Evolutionary conservation across 2,888 invertebrate genomes (phyloP).

Genomic region (Macropis europaea): DNA sequence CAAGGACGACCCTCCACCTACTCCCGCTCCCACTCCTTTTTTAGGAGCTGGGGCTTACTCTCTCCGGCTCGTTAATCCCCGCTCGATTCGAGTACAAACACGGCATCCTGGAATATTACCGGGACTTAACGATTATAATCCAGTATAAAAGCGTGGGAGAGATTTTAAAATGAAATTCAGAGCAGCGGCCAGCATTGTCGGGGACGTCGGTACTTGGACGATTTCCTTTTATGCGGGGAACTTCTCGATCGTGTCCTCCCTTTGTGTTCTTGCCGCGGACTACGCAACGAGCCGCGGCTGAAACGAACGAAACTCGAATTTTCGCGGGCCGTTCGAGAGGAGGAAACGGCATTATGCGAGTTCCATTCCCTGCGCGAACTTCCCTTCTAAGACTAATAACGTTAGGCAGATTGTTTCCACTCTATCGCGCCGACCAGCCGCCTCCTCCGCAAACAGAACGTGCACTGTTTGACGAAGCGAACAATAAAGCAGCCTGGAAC

Average conservation of each 20-base stretch:
- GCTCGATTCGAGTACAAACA: conserved; percentile 28
- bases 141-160: neutral
- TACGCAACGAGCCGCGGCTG: neutral
- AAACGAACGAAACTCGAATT: neutral
- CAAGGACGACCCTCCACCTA: conserved; percentile 40
- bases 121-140: conserved; percentile 7
- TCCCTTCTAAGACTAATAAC: conserved; percentile 26
- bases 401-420: conserved; percentile 26
- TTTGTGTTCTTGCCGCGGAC: conserved; percentile 3
- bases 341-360: conserved; percentile 34
- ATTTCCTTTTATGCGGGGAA: neutral
- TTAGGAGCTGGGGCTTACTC: neutral
- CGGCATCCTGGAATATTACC: neutral
- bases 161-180: neutral
- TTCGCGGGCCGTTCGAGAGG: neutral
- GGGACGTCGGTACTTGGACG: neutral
- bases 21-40: neutral
- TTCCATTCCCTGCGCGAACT: conserved; percentile 30
- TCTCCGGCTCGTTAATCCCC: conserved; percentile 33
- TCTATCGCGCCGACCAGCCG: conserved; percentile 1
- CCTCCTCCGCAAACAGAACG: conserved; percentile 13
- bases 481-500: neutral
- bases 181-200: neutral
- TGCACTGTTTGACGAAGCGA: neutral
- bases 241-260: conserved; percentile 14